Percentiles rank a stretch among this genome's conserved stretches.
These are phyloP conservation scores for Scortum barcoo DNA, from an alignment of 2,113 vertebrate genomes.

Conservation along the genomic window DNA sequence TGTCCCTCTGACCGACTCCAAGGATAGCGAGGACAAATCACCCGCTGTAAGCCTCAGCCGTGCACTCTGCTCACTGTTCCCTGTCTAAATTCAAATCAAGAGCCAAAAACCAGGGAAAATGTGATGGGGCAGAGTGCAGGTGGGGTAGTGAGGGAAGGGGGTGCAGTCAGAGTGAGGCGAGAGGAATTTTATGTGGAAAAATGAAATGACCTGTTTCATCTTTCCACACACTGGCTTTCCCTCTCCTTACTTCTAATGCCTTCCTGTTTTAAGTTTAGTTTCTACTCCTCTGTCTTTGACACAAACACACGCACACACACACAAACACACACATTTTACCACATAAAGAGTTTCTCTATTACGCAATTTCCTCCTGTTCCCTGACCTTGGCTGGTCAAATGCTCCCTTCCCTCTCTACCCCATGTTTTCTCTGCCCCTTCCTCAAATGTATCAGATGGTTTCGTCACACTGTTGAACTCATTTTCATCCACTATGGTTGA, in stretches of 20 bases:
- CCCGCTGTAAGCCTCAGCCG: slow-evolving; percentile 66
- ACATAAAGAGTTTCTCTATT: slow-evolving; percentile 23
- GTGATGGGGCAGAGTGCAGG: slow-evolving; percentile 42
- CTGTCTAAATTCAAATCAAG: slow-evolving; percentile 80
- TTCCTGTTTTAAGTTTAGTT: slow-evolving; percentile 11
- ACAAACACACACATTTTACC: not conserved
- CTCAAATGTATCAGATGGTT: slow-evolving; percentile 39
- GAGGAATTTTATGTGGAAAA: slow-evolving; percentile 46
- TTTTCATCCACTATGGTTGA: slow-evolving; percentile 34
- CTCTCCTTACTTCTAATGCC: not conserved
- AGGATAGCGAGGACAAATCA: slow-evolving; percentile 79
- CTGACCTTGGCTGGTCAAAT: slow-evolving; percentile 30
- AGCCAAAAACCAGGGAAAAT: slow-evolving; percentile 63
- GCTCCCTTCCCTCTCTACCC: not conserved
- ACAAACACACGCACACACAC: slow-evolving; percentile 9
- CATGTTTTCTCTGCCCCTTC: slow-evolving; percentile 7
- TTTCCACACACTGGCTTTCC: not conserved
- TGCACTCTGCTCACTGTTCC: slow-evolving; percentile 60
- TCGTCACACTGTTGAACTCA: slow-evolving; percentile 36
- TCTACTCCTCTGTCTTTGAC: slow-evolving; percentile 1
- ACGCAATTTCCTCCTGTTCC: slow-evolving; percentile 23
- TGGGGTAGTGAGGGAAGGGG: not conserved
- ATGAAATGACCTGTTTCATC: slow-evolving; percentile 51
- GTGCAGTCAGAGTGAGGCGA: slow-evolving; percentile 1
- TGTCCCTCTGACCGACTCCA: slow-evolving; percentile 62